phyloP scores from a whole-genome alignment of 2,888 invertebrate species.

The Clanis bilineata region DNA sequence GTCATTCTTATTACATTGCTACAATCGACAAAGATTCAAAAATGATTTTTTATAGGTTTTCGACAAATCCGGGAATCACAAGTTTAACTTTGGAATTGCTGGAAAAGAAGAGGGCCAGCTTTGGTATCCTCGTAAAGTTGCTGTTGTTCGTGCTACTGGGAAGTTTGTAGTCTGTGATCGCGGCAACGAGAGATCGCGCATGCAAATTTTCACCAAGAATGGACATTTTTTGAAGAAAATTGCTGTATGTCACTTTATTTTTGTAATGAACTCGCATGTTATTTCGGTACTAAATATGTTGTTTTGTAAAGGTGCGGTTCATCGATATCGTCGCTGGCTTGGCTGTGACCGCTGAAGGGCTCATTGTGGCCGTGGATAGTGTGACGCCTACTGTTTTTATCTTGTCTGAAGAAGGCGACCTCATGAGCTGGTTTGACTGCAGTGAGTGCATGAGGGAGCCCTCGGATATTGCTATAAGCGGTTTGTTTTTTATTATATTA shows the following conservation, averaged over 20 bases:
- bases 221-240: constrained; percentile 98
- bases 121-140: constrained; percentile 98
- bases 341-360: constrained; percentile 94
- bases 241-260: constrained; percentile 76
- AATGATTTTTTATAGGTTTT: constrained; percentile 86
- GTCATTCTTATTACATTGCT: not conserved
- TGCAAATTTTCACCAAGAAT: constrained; percentile 98
- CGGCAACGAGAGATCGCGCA: constrained; percentile 96
- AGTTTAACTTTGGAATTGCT: constrained; percentile 96
- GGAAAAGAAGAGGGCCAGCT: constrained; percentile 98
- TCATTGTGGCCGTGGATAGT: constrained; percentile 98
- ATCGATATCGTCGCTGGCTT: constrained; percentile 96
- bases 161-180: constrained; percentile 99
- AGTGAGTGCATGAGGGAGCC: constrained; percentile 99
- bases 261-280: not conserved
- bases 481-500: constrained; percentile 66
- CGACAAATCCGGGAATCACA: constrained; percentile 95
- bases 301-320: constrained; percentile 81
- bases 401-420: constrained; percentile 94
- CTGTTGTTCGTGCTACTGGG: constrained; percentile 92
- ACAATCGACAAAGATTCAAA: not conserved
- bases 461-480: constrained; percentile 97
- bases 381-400: constrained; percentile 98
- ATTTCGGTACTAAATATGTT: not conserved
- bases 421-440: constrained; percentile 98